phyloP scores from a whole-genome alignment of 1,140 invertebrate species.

The Temnothorax nylanderi region DNA sequence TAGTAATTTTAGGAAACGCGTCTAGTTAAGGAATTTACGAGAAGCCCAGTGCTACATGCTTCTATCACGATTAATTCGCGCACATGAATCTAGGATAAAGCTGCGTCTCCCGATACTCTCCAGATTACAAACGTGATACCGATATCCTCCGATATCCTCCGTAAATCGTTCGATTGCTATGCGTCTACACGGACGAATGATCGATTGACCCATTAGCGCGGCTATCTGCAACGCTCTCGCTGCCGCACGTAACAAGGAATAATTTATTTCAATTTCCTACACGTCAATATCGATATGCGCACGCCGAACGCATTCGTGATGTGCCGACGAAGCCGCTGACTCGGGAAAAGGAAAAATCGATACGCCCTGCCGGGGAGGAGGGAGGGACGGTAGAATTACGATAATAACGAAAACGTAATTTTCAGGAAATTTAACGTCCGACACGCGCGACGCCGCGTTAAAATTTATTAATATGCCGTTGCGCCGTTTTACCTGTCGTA shows the following conservation, averaged over 20 bases:
- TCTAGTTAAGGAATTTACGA: neutral
- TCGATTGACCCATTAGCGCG: slow-evolving; percentile 20
- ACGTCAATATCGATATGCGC: slow-evolving; percentile 42
- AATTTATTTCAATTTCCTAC: slow-evolving; percentile 60
- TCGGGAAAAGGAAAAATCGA: slow-evolving; percentile 55
- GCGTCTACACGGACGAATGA: neutral
- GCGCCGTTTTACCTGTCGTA: neutral
- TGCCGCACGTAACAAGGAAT: slow-evolving; percentile 15
- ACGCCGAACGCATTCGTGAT: slow-evolving; percentile 26
- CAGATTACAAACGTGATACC: slow-evolving; percentile 20
- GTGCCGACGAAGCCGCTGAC: slow-evolving; percentile 47
- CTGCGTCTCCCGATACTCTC: slow-evolving; percentile 2
- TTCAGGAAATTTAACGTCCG: slow-evolving; percentile 18
- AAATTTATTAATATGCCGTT: slow-evolving; percentile 48
- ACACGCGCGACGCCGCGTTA: slow-evolving; percentile 12
- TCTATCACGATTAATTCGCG: slow-evolving; percentile 30
- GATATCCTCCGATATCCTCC: neutral
- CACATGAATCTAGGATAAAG: neutral
- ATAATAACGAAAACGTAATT: slow-evolving; percentile 51
- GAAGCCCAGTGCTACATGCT: neutral
- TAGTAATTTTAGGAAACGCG: neutral
- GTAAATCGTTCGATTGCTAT: neutral
- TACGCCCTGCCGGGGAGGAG: neutral
- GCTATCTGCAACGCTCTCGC: neutral
- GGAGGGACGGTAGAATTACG: neutral